phyloP scores from a whole-genome alignment of 2,888 invertebrate species.

The Acanthococcus lagerstroemiae region DNA sequence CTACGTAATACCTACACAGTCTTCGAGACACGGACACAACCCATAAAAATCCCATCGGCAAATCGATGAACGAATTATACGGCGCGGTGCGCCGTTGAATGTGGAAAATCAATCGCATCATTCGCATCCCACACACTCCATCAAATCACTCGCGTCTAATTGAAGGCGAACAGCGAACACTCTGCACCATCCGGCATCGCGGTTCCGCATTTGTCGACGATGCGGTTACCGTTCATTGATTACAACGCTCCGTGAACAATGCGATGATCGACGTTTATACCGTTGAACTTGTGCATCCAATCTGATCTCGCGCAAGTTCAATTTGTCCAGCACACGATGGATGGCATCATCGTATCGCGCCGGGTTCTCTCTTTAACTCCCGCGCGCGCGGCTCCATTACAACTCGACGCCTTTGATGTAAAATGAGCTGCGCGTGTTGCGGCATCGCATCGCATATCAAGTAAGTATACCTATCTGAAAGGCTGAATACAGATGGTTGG shows the following conservation, averaged over 20 bases:
- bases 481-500: no score
- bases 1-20: no score
- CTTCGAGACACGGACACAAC: no score
- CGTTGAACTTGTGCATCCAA: background rate
- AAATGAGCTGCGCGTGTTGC: background rate
- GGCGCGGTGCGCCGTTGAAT: no score
- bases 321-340: background rate
- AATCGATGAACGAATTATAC: no score
- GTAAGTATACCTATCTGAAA: no score
- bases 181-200: background rate
- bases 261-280: background rate
- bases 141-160: background rate
- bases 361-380: background rate
- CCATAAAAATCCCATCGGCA: no score
- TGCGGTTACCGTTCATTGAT: background rate
- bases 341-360: no score
- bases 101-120: background rate
- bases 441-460: no score
- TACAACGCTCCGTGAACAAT: background rate
- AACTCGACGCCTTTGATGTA: background rate
- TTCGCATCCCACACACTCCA: background rate
- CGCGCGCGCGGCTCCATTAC: no score
- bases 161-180: background rate
- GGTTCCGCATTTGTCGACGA: background rate
- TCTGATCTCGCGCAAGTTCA: background rate